phyloP scores from a whole-genome alignment of 2,888 invertebrate genomes.

The Sphaerophoria taeniata region DNA sequence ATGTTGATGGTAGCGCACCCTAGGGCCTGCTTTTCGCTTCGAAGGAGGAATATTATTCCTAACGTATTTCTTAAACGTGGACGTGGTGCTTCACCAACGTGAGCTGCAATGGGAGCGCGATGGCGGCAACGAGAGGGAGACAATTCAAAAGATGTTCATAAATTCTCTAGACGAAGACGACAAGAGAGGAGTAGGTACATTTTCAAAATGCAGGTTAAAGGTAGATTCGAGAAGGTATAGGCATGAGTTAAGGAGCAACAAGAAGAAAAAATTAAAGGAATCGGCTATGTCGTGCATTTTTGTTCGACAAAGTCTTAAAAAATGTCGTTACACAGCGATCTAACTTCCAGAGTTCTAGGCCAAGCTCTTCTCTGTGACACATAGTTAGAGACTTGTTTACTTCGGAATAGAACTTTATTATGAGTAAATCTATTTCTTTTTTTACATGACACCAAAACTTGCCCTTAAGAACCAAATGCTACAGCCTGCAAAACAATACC shows the following conservation, averaged over 20 bases:
- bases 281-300: too few relatives aligned
- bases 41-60: background rate
- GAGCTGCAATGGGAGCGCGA: background rate
- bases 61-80: background rate
- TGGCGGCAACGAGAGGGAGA: conserved; percentile 12
- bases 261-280: background rate
- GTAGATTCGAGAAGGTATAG: background rate
- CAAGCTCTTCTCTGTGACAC: too few relatives aligned
- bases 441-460: too few relatives aligned
- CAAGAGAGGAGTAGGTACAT: conserved; percentile 64
- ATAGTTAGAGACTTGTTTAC: too few relatives aligned
- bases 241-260: background rate
- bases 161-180: conserved; percentile 69
- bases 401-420: too few relatives aligned
- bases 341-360: too few relatives aligned
- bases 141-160: conserved; percentile 71
- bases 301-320: too few relatives aligned
- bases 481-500: too few relatives aligned
- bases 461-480: too few relatives aligned
- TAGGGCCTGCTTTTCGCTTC: conserved; percentile 31
- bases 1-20: conserved; percentile 34
- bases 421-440: too few relatives aligned
- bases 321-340: too few relatives aligned
- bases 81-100: background rate
- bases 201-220: conserved; percentile 5